Evolutionary conservation across 2,797 vertebrate genomes (phyloP), one percentile per base, ranked within the genome.

Genomic region (Alectoris magna): DNA sequence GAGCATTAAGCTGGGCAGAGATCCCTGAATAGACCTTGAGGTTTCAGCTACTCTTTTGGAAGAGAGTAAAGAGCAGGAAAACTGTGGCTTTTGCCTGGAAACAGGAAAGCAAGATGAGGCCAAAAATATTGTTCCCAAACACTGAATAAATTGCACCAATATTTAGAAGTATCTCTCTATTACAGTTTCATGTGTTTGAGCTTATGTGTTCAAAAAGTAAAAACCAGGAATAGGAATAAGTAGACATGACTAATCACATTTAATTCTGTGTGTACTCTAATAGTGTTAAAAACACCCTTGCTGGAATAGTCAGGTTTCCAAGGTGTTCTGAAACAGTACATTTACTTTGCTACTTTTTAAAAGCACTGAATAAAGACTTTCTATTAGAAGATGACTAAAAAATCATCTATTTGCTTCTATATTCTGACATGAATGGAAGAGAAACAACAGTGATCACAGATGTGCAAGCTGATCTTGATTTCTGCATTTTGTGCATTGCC

Each of bases 81-180:
- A 96, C 44, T 66, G 86, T 41, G 78, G 83, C 85, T 95, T 95
- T 95, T 93, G 62, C 90, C 90, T 95, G 86, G 89, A 96, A 96
- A 90, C 55, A 92, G 70, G 72, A 93, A 88, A 90, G 75, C 5
- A 0, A 38, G 56, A 66, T 34, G 26, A 83, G 39, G 81, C 93
- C 93, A 95, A 95, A 95, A 94, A 92, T 90, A 95, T 93, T 96
- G 90, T 84, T 96, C 58, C 59, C 4, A 4, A 87, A 88, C 49
- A 84, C 73, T 86, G 84, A 93, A 88, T 84, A 92, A 94, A 87
- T 64, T 71, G 17, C 80, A 95, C 79, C 68, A 80, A 56, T 83
- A 87, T 91, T 83, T 91, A 78, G 38, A 93, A 96, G 72, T 56
- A 89, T 93, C 76, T 94, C 66, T 85, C 29, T 58, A 59, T 91